Evolutionary conservation across 2,888 invertebrate genomes (phyloP).

Genomic region (Drosophila percnosoma): DNA sequence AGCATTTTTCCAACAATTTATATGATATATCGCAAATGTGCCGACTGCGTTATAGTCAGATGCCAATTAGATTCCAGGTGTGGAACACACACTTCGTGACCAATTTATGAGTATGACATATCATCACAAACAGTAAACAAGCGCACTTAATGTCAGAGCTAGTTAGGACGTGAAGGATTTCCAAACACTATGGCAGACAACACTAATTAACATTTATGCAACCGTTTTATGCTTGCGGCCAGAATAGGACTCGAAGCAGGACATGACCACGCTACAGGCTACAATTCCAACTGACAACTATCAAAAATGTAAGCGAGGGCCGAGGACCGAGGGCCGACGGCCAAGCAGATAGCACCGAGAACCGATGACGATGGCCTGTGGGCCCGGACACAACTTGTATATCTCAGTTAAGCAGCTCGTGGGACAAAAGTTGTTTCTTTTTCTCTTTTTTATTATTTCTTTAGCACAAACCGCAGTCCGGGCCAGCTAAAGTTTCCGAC

Average conservation of each 20-base stretch:
- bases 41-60: neutral
- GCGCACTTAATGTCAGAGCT: neutral
- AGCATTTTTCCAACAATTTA: neutral
- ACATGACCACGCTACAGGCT: conserved; percentile 2
- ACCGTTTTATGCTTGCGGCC: neutral
- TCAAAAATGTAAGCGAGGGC: neutral
- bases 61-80: neutral
- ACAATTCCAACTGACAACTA: conserved; percentile 8
- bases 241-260: neutral
- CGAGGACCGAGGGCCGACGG: neutral
- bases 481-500: conserved; percentile 4
- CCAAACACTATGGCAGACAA: neutral
- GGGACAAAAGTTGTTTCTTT: conserved; percentile 28
- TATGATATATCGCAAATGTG: neutral
- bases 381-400: conserved; percentile 32
- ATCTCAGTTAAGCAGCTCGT: conserved; percentile 63
- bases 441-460: neutral
- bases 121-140: neutral
- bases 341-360: neutral
- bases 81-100: neutral
- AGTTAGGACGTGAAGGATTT: neutral
- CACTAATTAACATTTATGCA: conserved; percentile 10
- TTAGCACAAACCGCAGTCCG: conserved; percentile 1
- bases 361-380: conserved; percentile 4
- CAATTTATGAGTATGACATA: neutral